Conservation (phyloP, 1,140 invertebrate genomes). For the Drosophila aff. region DNA sequence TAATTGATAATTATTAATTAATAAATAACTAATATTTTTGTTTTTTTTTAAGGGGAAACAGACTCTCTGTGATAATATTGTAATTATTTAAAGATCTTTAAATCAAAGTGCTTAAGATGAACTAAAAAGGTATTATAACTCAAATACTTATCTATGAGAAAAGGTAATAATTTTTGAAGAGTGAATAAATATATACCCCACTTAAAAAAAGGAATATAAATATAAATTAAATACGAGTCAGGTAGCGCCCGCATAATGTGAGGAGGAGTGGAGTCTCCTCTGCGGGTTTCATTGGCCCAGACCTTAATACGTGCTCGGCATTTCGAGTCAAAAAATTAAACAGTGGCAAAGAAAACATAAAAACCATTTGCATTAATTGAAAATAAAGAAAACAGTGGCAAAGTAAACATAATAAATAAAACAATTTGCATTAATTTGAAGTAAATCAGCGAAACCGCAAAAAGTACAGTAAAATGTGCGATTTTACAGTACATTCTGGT, state of each 20-base stretch:
- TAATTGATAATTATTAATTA: neutral
- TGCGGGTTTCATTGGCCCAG: constrained; percentile 74
- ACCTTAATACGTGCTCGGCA: constrained; percentile 78
- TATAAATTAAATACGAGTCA: neutral
- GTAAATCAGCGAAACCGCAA: constrained; percentile 25
- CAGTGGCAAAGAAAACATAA: constrained; percentile 38
- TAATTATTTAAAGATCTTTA: neutral
- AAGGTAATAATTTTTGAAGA: too few relatives aligned
- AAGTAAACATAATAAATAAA: constrained; percentile 39
- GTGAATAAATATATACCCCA: neutral
- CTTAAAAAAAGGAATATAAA: constrained; percentile 4
- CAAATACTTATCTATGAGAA: neutral
- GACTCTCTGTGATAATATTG: neutral
- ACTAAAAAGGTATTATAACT: neutral
- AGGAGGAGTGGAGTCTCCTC: constrained; percentile 34
- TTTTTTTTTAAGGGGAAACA: neutral
- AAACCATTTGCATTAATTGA: constrained; percentile 62
- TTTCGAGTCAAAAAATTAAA: constrained; percentile 26
- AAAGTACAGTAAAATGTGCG: constrained; percentile 22
- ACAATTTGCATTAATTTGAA: constrained; percentile 65
- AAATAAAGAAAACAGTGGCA: constrained; percentile 37
- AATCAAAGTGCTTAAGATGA: neutral
- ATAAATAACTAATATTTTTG: neutral
- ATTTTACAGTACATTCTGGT: constrained; percentile 45
- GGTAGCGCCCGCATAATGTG: constrained; percentile 29